phyloP scores from a whole-genome alignment of 2,888 invertebrate genomes.

The Nymphalis c-album region DNA sequence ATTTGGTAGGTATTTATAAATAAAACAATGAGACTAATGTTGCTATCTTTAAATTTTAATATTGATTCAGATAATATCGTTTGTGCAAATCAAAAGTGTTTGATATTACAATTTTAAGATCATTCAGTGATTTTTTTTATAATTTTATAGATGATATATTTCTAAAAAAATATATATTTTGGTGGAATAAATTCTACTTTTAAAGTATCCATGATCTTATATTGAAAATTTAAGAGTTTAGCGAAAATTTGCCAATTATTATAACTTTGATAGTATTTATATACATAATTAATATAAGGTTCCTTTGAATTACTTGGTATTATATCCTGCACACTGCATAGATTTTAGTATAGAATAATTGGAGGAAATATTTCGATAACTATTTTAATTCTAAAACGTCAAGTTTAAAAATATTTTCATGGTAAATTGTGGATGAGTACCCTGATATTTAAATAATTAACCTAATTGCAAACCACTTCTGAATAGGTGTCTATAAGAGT shows the following conservation, averaged over 20 bases:
- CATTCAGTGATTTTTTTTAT: background rate
- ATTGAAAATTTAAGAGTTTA: constrained; percentile 17
- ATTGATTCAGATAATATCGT: background rate
- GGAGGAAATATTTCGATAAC: background rate
- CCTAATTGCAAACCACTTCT: background rate
- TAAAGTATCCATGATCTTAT: constrained; percentile 3
- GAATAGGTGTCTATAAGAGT: constrained; percentile 3
- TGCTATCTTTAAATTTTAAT: background rate
- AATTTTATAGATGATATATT: background rate
- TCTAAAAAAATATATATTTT: background rate
- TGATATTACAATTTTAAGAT: too few relatives aligned
- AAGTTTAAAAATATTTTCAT: background rate
- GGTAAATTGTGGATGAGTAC: background rate
- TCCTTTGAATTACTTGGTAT: background rate
- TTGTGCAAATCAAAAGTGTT: too few relatives aligned
- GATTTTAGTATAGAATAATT: background rate
- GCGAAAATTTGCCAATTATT: constrained; percentile 33
- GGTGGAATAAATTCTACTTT: background rate
- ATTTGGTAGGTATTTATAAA: background rate
- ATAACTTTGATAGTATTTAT: constrained; percentile 18
- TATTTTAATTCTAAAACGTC: too few relatives aligned
- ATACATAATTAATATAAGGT: background rate
- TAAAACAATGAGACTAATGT: background rate
- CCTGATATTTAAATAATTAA: background rate
- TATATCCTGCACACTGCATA: background rate